These are phyloP conservation scores for Apeltes quadracus DNA, from an alignment of 2,113 vertebrate species.

Conservation along the genomic window DNA sequence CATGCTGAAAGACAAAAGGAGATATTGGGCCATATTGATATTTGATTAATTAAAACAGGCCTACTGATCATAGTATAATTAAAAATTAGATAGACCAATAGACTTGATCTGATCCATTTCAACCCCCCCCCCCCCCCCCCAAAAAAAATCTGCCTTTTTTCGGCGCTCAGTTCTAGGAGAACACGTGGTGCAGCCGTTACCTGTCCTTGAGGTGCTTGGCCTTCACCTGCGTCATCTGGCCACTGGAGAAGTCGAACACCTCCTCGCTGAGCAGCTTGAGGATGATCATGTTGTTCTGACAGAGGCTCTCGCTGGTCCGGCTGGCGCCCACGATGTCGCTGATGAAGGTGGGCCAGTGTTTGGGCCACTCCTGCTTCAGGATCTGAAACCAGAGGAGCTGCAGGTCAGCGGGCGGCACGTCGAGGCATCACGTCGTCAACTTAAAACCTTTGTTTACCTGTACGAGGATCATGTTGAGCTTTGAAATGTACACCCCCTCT, in stretches of 20 bases:
- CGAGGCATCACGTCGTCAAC: not conserved
- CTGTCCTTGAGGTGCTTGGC: conserved; percentile 98
- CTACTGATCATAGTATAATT: no score
- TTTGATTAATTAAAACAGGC: no score
- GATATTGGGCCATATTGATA: no score
- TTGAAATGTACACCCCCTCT: conserved; percentile 96
- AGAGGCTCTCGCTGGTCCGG: conserved; percentile 94
- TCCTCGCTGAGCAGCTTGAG: conserved; percentile 95
- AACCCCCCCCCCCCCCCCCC: no score
- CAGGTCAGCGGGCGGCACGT: not conserved
- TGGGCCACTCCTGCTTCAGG: conserved; percentile 97
- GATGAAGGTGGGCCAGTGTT: conserved; percentile 98
- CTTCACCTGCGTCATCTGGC: conserved; percentile 97
- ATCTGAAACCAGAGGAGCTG: conserved; percentile 78
- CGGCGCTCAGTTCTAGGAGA: no score
- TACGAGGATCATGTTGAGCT: conserved; percentile 98
- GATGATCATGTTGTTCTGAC: conserved; percentile 98
- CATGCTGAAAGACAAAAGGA: conserved; percentile 85
- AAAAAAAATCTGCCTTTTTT: no score
- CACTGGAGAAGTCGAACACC: conserved; percentile 97
- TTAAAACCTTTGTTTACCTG: conserved; percentile 81
- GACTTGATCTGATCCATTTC: no score
- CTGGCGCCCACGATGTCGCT: conserved; percentile 97
- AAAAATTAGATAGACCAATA: no score
- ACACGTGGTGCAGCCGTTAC: conserved; percentile 48